Conservation (phyloP, 1,140 invertebrate species). For the Paraescarpia echinospica region DNA sequence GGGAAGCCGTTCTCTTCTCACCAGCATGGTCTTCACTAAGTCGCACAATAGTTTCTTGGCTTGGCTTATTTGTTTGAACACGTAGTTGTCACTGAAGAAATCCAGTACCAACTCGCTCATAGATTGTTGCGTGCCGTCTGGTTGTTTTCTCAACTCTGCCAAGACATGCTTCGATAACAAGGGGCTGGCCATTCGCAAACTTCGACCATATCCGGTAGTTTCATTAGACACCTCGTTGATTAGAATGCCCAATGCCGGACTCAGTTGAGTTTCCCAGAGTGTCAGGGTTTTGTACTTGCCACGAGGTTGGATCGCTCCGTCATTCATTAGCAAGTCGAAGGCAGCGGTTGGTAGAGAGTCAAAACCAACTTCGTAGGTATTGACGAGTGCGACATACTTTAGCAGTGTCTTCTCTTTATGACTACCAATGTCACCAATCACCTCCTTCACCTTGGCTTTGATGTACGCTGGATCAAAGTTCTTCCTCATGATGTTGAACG, state of each 20-base stretch:
- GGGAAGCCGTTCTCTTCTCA: slow-evolving; percentile 27
- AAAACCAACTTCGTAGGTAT: slow-evolving; percentile 37
- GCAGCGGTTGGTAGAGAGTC: slow-evolving; percentile 30
- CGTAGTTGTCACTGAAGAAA: slow-evolving; percentile 18
- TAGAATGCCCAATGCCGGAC: slow-evolving; percentile 32
- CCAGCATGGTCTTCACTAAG: slow-evolving; percentile 36
- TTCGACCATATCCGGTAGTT: slow-evolving; percentile 19
- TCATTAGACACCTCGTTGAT: slow-evolving; percentile 33
- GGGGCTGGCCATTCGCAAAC: slow-evolving; percentile 32
- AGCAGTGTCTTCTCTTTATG: slow-evolving; percentile 30
- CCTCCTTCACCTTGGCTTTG: slow-evolving; percentile 32
- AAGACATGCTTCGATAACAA: slow-evolving; percentile 35
- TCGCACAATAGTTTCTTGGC: slow-evolving; percentile 21
- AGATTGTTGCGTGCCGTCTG: neutral
- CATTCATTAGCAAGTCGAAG: slow-evolving; percentile 34
- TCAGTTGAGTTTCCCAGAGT: slow-evolving; percentile 36
- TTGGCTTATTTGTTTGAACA: slow-evolving; percentile 10
- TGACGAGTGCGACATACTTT: slow-evolving; percentile 36
- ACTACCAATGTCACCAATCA: slow-evolving; percentile 31
- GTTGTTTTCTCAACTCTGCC: slow-evolving; percentile 19
- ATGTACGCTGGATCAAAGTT: slow-evolving; percentile 38
- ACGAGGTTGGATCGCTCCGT: neutral
- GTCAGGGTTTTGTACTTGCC: neutral
- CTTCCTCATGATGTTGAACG: slow-evolving; percentile 41
- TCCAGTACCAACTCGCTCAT: slow-evolving; percentile 33